These are phyloP conservation scores for Bombyx huttoni DNA, from an alignment of 2,888 invertebrate genomes.

Conservation along the genomic window DNA sequence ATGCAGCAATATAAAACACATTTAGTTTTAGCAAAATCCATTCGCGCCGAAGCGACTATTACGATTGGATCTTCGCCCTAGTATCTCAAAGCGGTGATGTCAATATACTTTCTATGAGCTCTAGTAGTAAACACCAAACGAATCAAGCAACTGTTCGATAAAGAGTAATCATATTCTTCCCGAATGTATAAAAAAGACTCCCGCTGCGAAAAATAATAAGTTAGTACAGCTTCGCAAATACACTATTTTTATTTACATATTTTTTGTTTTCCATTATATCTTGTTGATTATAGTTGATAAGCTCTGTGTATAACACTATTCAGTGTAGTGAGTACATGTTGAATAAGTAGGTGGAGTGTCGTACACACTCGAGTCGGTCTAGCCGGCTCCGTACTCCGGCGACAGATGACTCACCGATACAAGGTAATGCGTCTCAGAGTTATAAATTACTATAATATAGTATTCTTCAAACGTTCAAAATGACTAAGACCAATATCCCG, in stretches of 20 bases:
- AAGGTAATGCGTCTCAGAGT: constrained; percentile 25
- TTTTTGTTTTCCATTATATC: constrained; percentile 1
- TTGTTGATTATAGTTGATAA: not conserved
- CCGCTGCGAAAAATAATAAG: constrained; percentile 30
- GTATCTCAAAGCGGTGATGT: no score
- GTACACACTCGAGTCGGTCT: constrained; percentile 18
- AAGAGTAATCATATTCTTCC: not conserved
- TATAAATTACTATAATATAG: constrained; percentile 14
- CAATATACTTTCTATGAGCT: no score
- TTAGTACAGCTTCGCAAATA: constrained; percentile 21
- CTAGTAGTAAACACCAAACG: no score
- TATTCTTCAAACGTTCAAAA: constrained; percentile 1
- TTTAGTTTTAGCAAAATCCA: no score
- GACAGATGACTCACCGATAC: constrained; percentile 47
- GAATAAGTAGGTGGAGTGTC: constrained; percentile 3
- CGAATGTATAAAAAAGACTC: constrained; percentile 18
- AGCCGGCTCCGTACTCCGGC: constrained; percentile 36
- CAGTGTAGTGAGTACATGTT: not conserved
- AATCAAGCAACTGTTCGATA: not conserved
- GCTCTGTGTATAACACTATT: not conserved
- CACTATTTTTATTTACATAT: constrained; percentile 9
- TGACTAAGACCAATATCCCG: constrained; percentile 2
- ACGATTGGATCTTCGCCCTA: no score
- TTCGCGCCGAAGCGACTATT: no score
- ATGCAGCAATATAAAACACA: no score